Base-by-base conservation (phyloP, 1,140 invertebrate genomes). In the Cylas formicarius region DNA sequence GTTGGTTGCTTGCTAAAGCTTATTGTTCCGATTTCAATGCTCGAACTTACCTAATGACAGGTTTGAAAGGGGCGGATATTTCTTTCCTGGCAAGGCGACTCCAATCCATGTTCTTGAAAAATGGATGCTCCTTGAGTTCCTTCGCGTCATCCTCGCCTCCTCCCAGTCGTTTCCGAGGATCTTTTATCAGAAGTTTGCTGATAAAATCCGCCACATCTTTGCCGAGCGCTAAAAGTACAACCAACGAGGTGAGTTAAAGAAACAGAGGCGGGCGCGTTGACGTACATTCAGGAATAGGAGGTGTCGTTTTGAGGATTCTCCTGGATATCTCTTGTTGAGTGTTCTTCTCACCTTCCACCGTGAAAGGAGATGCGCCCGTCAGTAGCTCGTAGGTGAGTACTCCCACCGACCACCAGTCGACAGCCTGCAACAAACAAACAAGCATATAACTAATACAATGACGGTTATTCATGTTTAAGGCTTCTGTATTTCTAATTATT, bases 361-460 rank as follows among this genome's bases (percentile, higher is more conserved):
- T 95, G 66, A 97, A 98, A n/a, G 94, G 94, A 0, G 92, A 96
- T 2, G 90, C 90, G 16, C 94, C 93, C 1, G 92, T 97, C n/a
- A 98, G 67, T 6, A 98, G 75, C 70, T 98, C 94, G 72, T 94
- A 97, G 0, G 89, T 91, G 10, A 98, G 69, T 0, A 97, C 92
- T n/a, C 93, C 93, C 1, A 97, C 82, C 35, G 90, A 92, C 92
- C 92, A 97, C 92, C 93, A 97, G 70, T 97, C 93, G 2, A 95
- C 92, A 49, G 89, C 86, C 88, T 90, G 71, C 9, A 73, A 70
- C 34, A 42, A 59, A 61, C 23, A 24, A 50, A 31, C 2, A 46
- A 19, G 13, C 18, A 2, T 28, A 4, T 28, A 28, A 28, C 27
- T 2, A 28, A 2, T 28, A 11, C 27, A 28, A n/a, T n/a, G n/a